phyloP scores from a whole-genome alignment of 2,113 vertebrate genomes.

The Astur gentilis region DNA sequence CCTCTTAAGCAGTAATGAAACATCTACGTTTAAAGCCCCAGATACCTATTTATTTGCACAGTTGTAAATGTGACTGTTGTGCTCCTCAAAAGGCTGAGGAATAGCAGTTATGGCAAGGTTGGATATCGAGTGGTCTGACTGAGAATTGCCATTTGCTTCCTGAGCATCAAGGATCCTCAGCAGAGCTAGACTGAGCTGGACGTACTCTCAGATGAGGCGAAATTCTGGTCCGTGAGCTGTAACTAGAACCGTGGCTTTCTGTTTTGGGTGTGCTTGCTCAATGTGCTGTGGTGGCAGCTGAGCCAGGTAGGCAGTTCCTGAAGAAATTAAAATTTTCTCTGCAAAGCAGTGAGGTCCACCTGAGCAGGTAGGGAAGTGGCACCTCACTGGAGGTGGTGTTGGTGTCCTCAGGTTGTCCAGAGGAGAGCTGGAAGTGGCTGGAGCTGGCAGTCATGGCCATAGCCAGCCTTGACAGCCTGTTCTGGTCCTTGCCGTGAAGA shows the following conservation, averaged over 20 bases:
- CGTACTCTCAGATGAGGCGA: neutral
- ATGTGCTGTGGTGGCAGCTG: neutral
- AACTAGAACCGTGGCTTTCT: neutral
- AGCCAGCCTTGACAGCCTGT: too few species aligned
- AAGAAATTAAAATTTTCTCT: neutral
- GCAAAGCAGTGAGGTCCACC: neutral
- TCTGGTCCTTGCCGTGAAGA: neutral
- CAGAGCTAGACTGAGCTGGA: neutral
- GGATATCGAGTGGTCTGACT: neutral
- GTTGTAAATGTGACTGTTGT: neutral
- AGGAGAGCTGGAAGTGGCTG: neutral
- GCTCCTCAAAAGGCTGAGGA: neutral
- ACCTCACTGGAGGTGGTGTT: neutral
- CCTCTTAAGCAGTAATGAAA: neutral
- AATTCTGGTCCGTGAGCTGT: neutral
- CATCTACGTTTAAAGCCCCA: neutral
- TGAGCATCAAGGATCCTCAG: neutral
- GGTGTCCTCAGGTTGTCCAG: neutral
- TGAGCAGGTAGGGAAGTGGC: neutral
- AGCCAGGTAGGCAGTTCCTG: neutral
- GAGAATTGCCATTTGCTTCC: neutral
- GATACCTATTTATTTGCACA: neutral
- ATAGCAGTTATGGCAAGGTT: neutral
- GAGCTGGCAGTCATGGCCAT: neutral
- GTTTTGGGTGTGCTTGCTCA: neutral